phyloP scores from a whole-genome alignment of 1,140 invertebrate genomes.

The Macrostomum lignano region DNA sequence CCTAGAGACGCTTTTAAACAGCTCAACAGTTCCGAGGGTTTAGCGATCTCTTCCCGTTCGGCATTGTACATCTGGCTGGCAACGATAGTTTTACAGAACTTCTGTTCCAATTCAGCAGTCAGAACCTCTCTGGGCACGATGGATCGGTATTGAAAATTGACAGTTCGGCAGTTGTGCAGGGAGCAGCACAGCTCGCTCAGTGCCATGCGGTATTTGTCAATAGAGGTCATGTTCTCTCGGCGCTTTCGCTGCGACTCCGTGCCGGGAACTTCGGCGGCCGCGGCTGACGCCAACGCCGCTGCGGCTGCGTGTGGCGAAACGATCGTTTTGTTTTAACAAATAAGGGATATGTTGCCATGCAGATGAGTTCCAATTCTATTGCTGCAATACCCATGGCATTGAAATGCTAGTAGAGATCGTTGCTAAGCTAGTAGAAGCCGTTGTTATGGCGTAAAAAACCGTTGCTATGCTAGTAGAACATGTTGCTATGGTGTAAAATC shows the following conservation, averaged over 20 bases:
- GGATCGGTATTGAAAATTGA: conserved; percentile 92
- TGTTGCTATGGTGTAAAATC: too few species aligned
- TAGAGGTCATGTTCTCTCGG: conserved; percentile 68
- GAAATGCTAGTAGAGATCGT: too few species aligned
- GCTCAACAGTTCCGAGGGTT: conserved; percentile 73
- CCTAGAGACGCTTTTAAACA: conserved; percentile 89
- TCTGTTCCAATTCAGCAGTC: conserved; percentile 68
- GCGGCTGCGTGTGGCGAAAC: too few species aligned
- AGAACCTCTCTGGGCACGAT: conserved; percentile 91
- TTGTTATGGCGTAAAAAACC: too few species aligned
- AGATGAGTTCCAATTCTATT: too few species aligned
- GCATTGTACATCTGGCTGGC: conserved; percentile 93
- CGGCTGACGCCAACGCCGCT: conserved; percentile 11
- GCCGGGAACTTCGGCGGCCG: conserved; percentile 43
- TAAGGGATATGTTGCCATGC: too few species aligned
- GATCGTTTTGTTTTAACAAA: too few species aligned
- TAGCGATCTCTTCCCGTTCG: conserved; percentile 84
- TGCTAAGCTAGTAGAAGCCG: too few species aligned
- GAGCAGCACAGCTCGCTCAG: conserved; percentile 81
- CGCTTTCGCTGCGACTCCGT: conserved; percentile 75
- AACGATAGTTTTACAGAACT: conserved; percentile 49
- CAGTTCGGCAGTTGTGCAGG: conserved; percentile 77
- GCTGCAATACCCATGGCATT: too few species aligned
- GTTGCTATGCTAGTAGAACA: too few species aligned
- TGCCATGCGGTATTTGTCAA: conserved; percentile 96